These are phyloP conservation scores for Serranochromis macrocephalus DNA, from an alignment of 2,113 vertebrate genomes.

Conservation along the genomic window DNA sequence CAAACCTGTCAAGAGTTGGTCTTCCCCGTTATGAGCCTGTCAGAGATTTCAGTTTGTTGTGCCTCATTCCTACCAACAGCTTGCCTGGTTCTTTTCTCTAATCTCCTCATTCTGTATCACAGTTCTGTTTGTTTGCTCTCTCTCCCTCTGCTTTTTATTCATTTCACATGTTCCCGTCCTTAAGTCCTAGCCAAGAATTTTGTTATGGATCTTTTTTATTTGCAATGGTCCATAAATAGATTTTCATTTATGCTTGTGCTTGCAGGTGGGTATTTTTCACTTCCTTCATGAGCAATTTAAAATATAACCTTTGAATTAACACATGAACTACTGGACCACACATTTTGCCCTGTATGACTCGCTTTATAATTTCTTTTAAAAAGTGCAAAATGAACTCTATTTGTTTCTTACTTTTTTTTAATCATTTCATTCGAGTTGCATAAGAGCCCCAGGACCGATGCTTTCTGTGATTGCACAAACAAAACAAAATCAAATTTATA, in stretches of 20 bases:
- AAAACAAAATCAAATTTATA: background rate
- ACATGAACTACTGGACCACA: background rate
- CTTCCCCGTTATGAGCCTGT: background rate
- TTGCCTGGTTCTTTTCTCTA: slow-evolving; percentile 5
- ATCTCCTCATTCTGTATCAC: slow-evolving; percentile 19
- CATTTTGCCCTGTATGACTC: background rate
- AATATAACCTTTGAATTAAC: background rate
- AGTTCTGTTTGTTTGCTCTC: slow-evolving; percentile 25
- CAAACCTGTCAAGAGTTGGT: background rate
- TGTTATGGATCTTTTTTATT: background rate
- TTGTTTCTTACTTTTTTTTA: background rate
- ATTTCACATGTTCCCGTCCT: background rate
- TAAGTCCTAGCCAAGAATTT: background rate
- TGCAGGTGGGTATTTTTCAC: background rate
- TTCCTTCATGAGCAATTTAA: background rate
- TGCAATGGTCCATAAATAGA: background rate
- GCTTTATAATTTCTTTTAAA: background rate
- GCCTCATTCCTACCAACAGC: slow-evolving; percentile 14
- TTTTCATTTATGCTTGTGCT: background rate
- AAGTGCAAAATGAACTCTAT: fast-evolving
- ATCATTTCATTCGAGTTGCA: background rate
- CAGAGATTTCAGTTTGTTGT: background rate
- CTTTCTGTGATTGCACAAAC: background rate
- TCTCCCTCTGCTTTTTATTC: slow-evolving; percentile 9
- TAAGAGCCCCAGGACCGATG: background rate